Evolutionary conservation across 2,888 invertebrate genomes (phyloP), one percentile per base, ranked within the genome.

Genomic region (Cacoxenus indagator): DNA sequence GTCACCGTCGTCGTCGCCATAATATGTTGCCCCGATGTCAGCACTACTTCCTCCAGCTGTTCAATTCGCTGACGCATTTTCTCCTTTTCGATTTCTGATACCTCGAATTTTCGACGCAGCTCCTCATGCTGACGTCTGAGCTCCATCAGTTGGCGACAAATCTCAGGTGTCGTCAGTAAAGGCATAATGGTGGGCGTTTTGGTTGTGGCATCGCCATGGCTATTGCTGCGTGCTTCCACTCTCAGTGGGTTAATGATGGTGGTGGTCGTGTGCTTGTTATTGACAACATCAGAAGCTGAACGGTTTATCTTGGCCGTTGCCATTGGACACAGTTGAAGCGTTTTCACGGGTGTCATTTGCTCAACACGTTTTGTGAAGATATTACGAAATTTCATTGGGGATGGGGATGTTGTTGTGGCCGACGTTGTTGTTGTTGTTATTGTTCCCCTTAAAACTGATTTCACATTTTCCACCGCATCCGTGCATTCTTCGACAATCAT

Each of bases 41-140:
- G 45, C 22, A 87, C 67, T 37, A 86, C 37, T 45, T 84, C 83
- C 70, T 88, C 88, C 22, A 88, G 70, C 11, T 83, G 82, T 43
- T 87, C 87, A 29, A 87, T 80, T 65, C 87, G 85, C 66, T 77
- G 75, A 27, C 82, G 77, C 75, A 86, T 81, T 37, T 86, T 85
- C 67, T 87, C 87, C 62, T 85, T 87, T 62, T 87, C 85, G 70
- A 83, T 87, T 67, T 86, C 82, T 1, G 83, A 80, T 11, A 81
- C 66, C 64, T 88, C 87, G 29, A 86, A 78, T 67, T 86, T 84
- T 61, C 85, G 81, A 3, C 79, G 77, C 29, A 88, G 64, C 1
- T 87, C 86, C 19, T 88, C 87, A 65, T 86, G 85, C 69, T 85
- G 81, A 22, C 84, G 84, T 14, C 84, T 81, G 55, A 88, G 70